These are phyloP conservation scores for Melospiza georgiana DNA, from an alignment of 2,113 vertebrate species.

Conservation along the genomic window DNA sequence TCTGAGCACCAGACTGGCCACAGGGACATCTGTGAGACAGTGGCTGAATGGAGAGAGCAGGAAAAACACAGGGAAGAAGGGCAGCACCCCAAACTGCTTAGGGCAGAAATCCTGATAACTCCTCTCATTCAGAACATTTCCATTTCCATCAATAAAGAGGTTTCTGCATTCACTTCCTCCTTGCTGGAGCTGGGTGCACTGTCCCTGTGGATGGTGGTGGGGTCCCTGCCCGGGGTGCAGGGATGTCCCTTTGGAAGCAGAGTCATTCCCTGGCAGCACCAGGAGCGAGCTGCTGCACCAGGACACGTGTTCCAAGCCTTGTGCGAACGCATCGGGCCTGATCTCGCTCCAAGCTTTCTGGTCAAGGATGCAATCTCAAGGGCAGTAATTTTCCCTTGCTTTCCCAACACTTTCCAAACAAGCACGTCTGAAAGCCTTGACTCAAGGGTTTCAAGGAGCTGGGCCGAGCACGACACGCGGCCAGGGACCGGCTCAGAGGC, in stretches of 20 bases:
- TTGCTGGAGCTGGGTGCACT: not conserved
- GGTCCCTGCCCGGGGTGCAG: not conserved
- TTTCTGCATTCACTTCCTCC: not conserved
- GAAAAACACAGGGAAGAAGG: not conserved
- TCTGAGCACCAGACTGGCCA: not conserved
- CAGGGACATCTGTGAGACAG: not conserved
- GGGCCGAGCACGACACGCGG: not conserved
- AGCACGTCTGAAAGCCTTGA: not conserved
- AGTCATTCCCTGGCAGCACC: not conserved
- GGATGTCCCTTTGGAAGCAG: not conserved
- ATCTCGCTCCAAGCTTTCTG: not conserved
- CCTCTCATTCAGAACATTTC: constrained; percentile 26
- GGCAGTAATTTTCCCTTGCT: constrained; percentile 10
- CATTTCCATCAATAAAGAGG: not conserved
- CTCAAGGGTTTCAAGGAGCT: constrained; percentile 33
- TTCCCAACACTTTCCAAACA: constrained; percentile 46
- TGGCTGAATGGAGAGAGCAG: not conserved
- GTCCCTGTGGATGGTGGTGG: accelerated
- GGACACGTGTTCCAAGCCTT: not conserved
- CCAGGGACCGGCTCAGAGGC: not conserved
- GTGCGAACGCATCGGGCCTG: not conserved
- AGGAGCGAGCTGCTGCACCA: not conserved
- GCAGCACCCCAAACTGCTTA: not conserved
- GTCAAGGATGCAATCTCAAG: not conserved
- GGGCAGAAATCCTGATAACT: constrained; percentile 28